Conservation (phyloP, 2,797 vertebrate species). For the Phrynocephalus guinanensis region DNA sequence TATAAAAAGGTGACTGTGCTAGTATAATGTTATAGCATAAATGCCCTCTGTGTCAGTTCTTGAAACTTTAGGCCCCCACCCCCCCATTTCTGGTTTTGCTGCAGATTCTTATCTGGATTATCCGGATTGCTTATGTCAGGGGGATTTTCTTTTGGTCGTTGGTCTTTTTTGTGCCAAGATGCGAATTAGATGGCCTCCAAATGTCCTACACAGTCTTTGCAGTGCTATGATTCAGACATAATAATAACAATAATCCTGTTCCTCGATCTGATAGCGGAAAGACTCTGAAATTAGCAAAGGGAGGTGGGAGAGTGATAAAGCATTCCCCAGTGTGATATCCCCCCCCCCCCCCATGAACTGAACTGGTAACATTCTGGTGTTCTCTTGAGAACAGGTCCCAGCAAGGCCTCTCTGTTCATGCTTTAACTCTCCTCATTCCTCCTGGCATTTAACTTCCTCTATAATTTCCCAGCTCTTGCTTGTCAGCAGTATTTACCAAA, state of each 20-base stretch:
- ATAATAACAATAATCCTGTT: too few relatives aligned
- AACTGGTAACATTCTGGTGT: not conserved
- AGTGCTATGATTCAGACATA: not conserved
- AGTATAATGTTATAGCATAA: too few relatives aligned
- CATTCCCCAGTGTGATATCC: too few relatives aligned
- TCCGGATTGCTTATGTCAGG: too few relatives aligned
- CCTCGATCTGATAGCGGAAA: too few relatives aligned
- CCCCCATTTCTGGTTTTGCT: not conserved
- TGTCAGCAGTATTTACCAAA: slow-evolving; percentile 33
- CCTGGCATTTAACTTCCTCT: slow-evolving; percentile 18
- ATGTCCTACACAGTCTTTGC: not conserved
- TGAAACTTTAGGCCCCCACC: too few relatives aligned
- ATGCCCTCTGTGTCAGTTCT: too few relatives aligned
- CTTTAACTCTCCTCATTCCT: not conserved
- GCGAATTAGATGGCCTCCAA: not conserved
- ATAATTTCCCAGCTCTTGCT: slow-evolving; percentile 30
- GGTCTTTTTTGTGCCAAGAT: not conserved
- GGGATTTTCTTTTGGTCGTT: not conserved
- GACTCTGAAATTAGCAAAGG: too few relatives aligned
- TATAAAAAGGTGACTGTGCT: too few relatives aligned
- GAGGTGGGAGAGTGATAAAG: too few relatives aligned
- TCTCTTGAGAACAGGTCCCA: slow-evolving; percentile 3
- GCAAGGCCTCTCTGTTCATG: not conserved
- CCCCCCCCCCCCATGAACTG: too few relatives aligned
- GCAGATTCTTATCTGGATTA: not conserved